Conservation (phyloP, 2,888 invertebrate genomes). For the Coremacera marginata region DNA sequence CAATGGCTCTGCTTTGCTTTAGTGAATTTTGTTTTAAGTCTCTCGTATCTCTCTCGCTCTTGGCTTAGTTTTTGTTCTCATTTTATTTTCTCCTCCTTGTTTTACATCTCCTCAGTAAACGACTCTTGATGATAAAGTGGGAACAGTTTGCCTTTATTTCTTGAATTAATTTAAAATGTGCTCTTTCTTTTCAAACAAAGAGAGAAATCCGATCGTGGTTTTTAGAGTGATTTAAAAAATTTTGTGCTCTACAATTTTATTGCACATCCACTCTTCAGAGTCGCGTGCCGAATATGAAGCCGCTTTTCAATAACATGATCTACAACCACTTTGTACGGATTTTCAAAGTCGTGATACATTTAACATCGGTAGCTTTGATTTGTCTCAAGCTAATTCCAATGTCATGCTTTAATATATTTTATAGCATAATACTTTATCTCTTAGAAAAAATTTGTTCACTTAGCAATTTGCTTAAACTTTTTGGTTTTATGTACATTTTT, state of each 20-base stretch:
- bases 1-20: not conserved
- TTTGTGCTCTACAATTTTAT: not conserved
- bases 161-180: too few species aligned
- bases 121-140: not conserved
- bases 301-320: constrained; percentile 35
- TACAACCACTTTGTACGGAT: not conserved
- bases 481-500: too few species aligned
- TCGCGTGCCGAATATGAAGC: constrained; percentile 59
- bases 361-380: not conserved
- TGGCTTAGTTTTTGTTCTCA: not conserved
- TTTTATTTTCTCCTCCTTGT: not conserved
- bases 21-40: not conserved
- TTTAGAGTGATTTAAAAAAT: not conserved
- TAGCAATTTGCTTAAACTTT: too few species aligned
- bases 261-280: constrained; percentile 43
- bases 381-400: not conserved
- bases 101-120: too few species aligned
- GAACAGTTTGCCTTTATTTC: constrained; percentile 17
- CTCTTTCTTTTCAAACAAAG: too few species aligned
- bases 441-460: too few species aligned
- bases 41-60: not conserved
- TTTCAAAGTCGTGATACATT: not conserved
- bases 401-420: not conserved
- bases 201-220: too few species aligned
- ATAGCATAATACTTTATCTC: not conserved